Base-by-base conservation (phyloP, 2,888 invertebrate genomes). In the Coronaproctus castanopsis region DNA sequence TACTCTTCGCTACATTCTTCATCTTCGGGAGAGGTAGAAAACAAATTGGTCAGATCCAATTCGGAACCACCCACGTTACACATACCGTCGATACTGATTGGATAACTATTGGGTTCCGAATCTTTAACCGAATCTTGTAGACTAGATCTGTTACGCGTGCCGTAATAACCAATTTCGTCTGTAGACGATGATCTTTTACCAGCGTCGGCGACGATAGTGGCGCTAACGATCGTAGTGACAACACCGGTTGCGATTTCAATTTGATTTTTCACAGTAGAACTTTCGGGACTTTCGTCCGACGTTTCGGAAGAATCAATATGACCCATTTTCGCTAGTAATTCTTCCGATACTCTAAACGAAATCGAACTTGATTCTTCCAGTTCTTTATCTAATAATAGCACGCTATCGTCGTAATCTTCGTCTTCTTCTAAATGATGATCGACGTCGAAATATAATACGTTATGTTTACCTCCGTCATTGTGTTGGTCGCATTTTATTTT, bases 291-390 rank as follows among this genome's bases (percentile, higher is more conserved):
- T 54, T 67, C 67, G 55, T 88, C 87, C 3, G 85, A 86, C 14
- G 79, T 77, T 73, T 87, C 87, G 0, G 87, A 86, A 0, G 87
- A 87, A 69, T 88, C 87, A 58, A 87, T 87, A 68, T 88, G 87
- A 14, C 81, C 80, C 57, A 87, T 83, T 55, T 67, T 67, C 23
- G 65, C 62, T 22, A 66, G 61, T 19, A 66, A 62, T 61, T 68
- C 68, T 60, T 65, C 64, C 36, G 55, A 55, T 24, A 59, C 57
- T 57, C 50, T 50, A 50, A 50, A n/a, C 24, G 50, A 57, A 50
- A 24, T 24, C 51, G 57, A 24, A 22, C 14, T 5, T 36, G 36
- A 14, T 36, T 5, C 5, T 36, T 36, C 5, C 36, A 8, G 36
- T 36, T 36, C 36, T 36, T 36, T 36, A 36, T 14, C 14, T 8